phyloP scores from a whole-genome alignment of 2,113 vertebrate genomes.

The Gnathochromis pfefferi region DNA sequence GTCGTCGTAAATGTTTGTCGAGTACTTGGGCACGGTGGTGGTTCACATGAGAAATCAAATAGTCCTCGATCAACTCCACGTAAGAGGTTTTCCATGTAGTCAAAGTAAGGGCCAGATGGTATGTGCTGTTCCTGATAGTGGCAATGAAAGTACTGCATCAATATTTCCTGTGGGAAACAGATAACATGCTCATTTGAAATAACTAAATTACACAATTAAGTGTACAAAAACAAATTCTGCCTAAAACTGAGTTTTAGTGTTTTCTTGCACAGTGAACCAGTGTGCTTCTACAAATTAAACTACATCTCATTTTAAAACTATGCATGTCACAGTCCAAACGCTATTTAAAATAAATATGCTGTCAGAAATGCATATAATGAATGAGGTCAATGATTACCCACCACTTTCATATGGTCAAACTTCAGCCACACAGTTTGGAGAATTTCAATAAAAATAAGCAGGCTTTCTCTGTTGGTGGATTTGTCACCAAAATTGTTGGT shows the following conservation, averaged over 20 bases:
- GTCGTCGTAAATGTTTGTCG: background rate
- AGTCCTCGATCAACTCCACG: constrained; percentile 15
- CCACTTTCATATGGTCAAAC: constrained; percentile 56
- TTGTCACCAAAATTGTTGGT: constrained; percentile 48
- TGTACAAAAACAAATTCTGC: background rate
- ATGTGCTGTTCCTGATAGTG: constrained; percentile 49
- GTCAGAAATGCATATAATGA: background rate
- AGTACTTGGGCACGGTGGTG: constrained; percentile 24
- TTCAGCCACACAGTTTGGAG: constrained; percentile 61
- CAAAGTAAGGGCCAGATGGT: constrained; percentile 51
- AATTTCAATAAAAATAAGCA: constrained; percentile 49
- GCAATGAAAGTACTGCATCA: constrained; percentile 64
- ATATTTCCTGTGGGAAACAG: constrained; percentile 45
- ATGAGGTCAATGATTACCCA: background rate
- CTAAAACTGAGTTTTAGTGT: background rate
- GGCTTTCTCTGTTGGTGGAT: constrained; percentile 58
- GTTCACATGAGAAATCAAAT: constrained; percentile 43
- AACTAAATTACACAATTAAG: background rate
- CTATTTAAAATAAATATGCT: background rate
- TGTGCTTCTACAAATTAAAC: background rate
- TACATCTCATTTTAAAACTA: background rate
- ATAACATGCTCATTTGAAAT: background rate
- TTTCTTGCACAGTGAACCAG: background rate
- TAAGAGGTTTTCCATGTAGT: constrained; percentile 55
- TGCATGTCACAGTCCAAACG: background rate